Evolutionary conservation across 2,113 vertebrate species (phyloP), one percentile per base, ranked within the genome.

Genomic region (Tursiops truncatus): DNA sequence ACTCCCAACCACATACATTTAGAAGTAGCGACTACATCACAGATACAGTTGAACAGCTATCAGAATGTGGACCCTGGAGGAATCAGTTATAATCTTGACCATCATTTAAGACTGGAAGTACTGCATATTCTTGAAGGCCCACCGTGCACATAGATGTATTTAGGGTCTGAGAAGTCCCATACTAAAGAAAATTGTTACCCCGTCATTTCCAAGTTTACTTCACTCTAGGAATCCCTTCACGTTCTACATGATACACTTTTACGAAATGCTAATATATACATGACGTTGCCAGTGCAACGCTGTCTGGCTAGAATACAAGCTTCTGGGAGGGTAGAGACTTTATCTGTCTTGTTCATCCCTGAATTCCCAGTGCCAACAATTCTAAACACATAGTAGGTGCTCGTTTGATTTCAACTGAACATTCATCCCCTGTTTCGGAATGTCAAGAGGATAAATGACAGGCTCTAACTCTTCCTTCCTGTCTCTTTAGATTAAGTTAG

Each of bases 401-500:
- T 36, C 53, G 3, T 50, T n/a, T 21, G 28, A 38, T 33, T 47
- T 14, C 28, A 89, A 53, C 7, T 68, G n/a, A 68, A 62, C 44
- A 8, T 25, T 33, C 79, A 17, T 15, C 68, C 47, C 13, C 23
- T 94, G 21, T 84, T 76, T 93, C n/a, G 91, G 84, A 85, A 41
- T 41, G 47, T 81, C 85, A 15, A 15, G 25, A 86, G 58, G 38
- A 70, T 10, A 74, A 76, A 68, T 0, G 73, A n/a, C 47, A 56
- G 5, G 23, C 68, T 60, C 65, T 94, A 14, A 36, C 89, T 95
- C 80, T 98, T 97, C 47, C n/a, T 95, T 71, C 94, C 65, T 97
- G 8, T 56, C 15, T 67, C 95, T 98, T 95, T 98, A 99, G 99
- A 99, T 99, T 98, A 99, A 98, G 85, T 98, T 99, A 99, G 99